Evolutionary conservation across 2,888 invertebrate species (phyloP).

Genomic region (Adelphocoris suturalis): DNA sequence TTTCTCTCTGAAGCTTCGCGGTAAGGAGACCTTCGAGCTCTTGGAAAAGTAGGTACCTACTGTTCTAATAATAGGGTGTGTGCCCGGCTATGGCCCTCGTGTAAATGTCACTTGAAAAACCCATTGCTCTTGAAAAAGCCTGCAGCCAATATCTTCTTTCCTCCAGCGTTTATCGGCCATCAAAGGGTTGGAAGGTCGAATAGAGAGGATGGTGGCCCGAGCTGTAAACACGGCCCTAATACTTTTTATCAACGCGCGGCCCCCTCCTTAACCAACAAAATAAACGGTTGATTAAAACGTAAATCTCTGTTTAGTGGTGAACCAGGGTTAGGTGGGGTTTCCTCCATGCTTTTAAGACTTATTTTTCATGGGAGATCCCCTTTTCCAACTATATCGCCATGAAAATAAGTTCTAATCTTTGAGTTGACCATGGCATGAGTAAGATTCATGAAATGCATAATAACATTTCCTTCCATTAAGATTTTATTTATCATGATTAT

Average conservation of each 20-base stretch:
- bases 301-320: conserved; percentile 50
- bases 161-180: conserved; percentile 58
- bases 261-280: conserved; percentile 52
- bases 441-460: too few relatives aligned
- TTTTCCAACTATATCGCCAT: not conserved
- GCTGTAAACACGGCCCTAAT: conserved; percentile 62
- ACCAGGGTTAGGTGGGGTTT: not conserved
- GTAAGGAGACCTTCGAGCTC: not conserved
- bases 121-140: not conserved
- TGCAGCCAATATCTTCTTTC: conserved; percentile 46
- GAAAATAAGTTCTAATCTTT: too few relatives aligned
- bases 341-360: not conserved
- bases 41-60: not conserved
- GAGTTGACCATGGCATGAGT: too few relatives aligned
- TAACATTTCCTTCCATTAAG: too few relatives aligned
- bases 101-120: conserved; percentile 49
- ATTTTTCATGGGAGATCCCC: not conserved
- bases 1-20: not conserved
- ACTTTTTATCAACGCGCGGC: conserved; percentile 24
- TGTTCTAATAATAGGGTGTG: too few relatives aligned
- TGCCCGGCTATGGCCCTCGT: too few relatives aligned
- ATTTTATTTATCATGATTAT: too few relatives aligned
- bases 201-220: conserved; percentile 21
- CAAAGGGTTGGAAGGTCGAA: conserved; percentile 30
- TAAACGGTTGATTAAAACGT: conserved; percentile 69